Evolutionary conservation across 2,888 invertebrate species (phyloP).

Genomic region (Epirrita christyi): DNA sequence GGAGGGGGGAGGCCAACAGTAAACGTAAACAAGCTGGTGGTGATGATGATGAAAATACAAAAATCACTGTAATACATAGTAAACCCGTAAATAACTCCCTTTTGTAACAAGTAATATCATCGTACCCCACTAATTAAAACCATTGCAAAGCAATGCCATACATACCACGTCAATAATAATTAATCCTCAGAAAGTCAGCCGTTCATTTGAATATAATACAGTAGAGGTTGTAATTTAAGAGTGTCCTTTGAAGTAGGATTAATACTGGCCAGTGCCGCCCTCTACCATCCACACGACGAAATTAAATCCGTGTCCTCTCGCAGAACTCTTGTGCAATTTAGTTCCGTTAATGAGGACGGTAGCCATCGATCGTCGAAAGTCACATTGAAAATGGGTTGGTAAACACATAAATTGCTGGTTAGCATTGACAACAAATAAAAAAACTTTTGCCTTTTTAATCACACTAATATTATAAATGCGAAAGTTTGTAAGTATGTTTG

Average conservation of each 20-base stretch:
- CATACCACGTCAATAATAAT: constrained; percentile 49
- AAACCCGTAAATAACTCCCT: background rate
- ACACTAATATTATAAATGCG: no score
- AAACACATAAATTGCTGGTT: constrained; percentile 9
- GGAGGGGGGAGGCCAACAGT: no score
- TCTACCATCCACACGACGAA: constrained; percentile 56
- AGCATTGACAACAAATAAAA: no score
- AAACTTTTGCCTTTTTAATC: no score
- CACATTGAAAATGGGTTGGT: constrained; percentile 10
- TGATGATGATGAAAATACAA: no score
- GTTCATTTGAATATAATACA: constrained; percentile 58
- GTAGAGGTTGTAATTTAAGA: constrained; percentile 64
- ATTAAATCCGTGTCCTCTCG: constrained; percentile 75
- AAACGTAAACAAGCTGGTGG: no score
- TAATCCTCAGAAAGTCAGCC: constrained; percentile 51
- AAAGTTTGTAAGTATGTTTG: no score
- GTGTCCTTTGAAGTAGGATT: constrained; percentile 81
- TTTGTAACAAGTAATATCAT: constrained; percentile 12
- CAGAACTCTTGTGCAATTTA: constrained; percentile 66
- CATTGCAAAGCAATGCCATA: constrained; percentile 36
- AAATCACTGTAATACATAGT: background rate
- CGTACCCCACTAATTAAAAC: constrained; percentile 41
- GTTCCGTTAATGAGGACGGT: constrained; percentile 55
- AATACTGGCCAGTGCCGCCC: constrained; percentile 58
- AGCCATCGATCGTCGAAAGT: constrained; percentile 33